phyloP scores from a whole-genome alignment of 2,113 vertebrate genomes.

The Daboia siamensis region DNA sequence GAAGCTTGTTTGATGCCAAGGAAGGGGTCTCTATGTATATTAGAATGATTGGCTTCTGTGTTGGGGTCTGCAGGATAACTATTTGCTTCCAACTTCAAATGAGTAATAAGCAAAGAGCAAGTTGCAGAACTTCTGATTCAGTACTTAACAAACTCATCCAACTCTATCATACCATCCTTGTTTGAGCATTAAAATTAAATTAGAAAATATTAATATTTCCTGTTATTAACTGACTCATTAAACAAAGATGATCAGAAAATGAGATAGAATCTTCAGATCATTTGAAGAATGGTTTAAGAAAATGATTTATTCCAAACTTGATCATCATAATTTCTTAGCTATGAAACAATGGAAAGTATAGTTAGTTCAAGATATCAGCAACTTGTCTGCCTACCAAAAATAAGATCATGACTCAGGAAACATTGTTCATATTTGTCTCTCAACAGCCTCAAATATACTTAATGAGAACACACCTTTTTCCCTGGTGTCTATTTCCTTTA shows the following conservation, averaged over 20 bases:
- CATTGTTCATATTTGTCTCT: not conserved
- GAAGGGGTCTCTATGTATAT: not conserved
- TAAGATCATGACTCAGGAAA: constrained; percentile 1
- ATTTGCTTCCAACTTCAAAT: not conserved
- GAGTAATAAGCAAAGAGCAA: not conserved
- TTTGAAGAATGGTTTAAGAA: not conserved
- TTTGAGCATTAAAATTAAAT: not conserved
- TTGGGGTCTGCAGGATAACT: not conserved
- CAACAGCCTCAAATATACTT: not conserved
- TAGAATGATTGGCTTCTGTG: not conserved
- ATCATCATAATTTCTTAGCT: not conserved
- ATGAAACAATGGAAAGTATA: not conserved
- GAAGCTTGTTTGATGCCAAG: not conserved
- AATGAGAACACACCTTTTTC: not conserved
- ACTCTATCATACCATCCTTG: not conserved
- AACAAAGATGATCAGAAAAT: not conserved
- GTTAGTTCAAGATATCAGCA: not conserved
- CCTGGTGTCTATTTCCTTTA: not conserved
- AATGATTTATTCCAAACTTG: not conserved
- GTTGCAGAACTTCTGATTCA: not conserved
- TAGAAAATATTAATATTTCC: not conserved
- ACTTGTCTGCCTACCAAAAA: not conserved
- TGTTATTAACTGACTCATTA: not conserved
- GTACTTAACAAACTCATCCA: not conserved
- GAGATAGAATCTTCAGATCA: not conserved